Evolutionary conservation across 2,888 invertebrate species (phyloP).

Genomic region (Campoplex nolae): DNA sequence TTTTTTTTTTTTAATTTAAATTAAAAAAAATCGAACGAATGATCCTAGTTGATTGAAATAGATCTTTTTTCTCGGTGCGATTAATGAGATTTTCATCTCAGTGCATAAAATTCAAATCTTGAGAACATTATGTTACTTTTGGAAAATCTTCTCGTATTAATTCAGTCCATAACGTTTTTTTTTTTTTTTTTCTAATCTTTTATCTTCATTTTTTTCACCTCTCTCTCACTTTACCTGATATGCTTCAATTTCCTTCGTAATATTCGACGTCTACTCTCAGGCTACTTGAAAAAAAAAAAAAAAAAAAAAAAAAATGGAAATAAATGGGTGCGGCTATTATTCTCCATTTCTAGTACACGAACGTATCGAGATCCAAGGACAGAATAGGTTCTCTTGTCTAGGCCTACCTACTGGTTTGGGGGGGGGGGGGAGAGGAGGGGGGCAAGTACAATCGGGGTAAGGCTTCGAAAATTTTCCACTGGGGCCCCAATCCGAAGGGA

Average conservation of each 20-base stretch:
- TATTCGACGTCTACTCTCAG: no score
- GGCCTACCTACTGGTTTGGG: slow-evolving; percentile 1
- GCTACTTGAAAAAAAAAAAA: background rate
- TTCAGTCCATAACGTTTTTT: background rate
- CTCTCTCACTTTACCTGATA: no score
- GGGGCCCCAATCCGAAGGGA: slow-evolving; percentile 48
- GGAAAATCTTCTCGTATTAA: no score
- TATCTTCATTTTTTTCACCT: background rate
- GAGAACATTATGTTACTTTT: no score
- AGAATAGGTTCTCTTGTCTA: slow-evolving; percentile 19
- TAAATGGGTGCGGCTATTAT: slow-evolving; percentile 40
- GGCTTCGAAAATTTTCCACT: slow-evolving; percentile 44
- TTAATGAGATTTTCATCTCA: no score
- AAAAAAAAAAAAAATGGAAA: background rate
- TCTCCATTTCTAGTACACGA: slow-evolving; percentile 22
- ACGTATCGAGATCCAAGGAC: slow-evolving; percentile 12
- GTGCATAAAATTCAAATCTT: no score
- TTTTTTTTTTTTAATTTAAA: no score
- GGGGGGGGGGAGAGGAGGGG: background rate
- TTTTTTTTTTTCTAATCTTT: background rate
- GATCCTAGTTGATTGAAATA: no score
- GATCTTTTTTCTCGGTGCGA: no score
- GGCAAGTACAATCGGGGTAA: background rate
- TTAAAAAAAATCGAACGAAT: no score
- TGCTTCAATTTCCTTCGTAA: no score